Percentiles rank a stretch among this genome's conserved stretches.
phyloP scores from a whole-genome alignment of 30 jellyfish, hydroid and myxozoan genomes.

The Aurelia sp. region DNA sequence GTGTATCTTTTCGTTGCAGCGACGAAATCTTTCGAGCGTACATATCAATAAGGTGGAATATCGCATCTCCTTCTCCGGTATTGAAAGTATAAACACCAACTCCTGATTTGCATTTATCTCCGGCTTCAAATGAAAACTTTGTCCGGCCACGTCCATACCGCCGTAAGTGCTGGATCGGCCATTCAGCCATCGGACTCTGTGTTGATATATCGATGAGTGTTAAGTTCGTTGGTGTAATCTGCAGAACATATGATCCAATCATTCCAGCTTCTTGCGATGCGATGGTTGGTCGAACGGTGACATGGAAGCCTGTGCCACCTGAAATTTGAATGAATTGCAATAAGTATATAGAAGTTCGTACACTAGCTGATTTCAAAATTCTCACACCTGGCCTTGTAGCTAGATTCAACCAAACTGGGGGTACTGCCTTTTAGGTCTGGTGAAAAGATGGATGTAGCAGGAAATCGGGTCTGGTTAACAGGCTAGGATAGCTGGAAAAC shows the following conservation, averaged over 20 bases:
- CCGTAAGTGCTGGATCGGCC: slow-evolving; percentile 98
- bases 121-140: slow-evolving; percentile 97
- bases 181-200: slow-evolving; percentile 82
- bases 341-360: too few relatives aligned
- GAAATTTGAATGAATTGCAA: neutral
- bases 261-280: slow-evolving; percentile 98
- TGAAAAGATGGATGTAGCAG: too few relatives aligned
- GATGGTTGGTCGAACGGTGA: slow-evolving; percentile 91
- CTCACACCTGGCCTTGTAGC: neutral
- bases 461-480: too few relatives aligned
- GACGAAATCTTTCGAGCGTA: slow-evolving; percentile 89
- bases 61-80: slow-evolving; percentile 97
- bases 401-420: too few relatives aligned
- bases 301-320: slow-evolving; percentile 79
- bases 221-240: slow-evolving; percentile 77
- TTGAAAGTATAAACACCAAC: slow-evolving; percentile 96
- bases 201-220: slow-evolving; percentile 75
- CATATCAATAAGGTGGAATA: slow-evolving; percentile 87
- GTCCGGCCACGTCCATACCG: slow-evolving; percentile 99
- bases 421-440: too few relatives aligned
- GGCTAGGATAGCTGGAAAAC: neutral
- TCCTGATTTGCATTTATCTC: slow-evolving; percentile 93
- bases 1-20: slow-evolving; percentile 40
- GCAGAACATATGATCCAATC: slow-evolving; percentile 91
- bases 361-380: neutral